Base-by-base conservation (phyloP, 1,140 invertebrate genomes). In the Spodoptera litura region DNA sequence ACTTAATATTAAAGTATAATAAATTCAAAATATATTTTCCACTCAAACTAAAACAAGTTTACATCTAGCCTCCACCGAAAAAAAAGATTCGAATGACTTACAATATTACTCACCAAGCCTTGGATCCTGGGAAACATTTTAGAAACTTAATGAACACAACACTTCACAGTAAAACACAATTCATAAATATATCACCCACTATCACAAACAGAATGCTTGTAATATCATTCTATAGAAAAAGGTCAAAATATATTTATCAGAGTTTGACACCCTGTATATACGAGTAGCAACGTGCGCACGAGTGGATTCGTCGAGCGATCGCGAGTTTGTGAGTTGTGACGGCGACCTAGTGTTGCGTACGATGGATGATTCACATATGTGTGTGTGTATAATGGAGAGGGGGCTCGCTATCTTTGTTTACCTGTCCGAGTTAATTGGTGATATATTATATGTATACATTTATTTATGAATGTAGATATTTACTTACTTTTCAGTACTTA, bases 71-170 rank as follows among this genome's bases (percentile, higher is more conserved):
- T 61, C 11, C 20, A 59, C 56, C 56, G 10, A 61, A 13, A 12
- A 13, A 68, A 53, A 68, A 53, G n/a, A 15, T 44, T 44, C 38
- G 6, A 51, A 51, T 20, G 51, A 53, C 51, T 70, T 73, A 80
- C 52, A 49, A 62, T 75, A 53, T 61, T 80, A 89, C 90, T 90
- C 56, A 93, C 90, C 90, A 93, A 81, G 83, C 89, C 90, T 85
- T 93, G 90, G 79, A 92, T 90, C 87, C 89, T 89, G 25, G 91
- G 91, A 86, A 93, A 93, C 91, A 93, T 93, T 66, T 80, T 91
- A 11, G 55, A 44, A 53, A 53, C 66, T 49, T 12, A 51, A 12
- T 38, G 66, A 81, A 55, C 68, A 88, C 72, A 82, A 55, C 38
- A 87, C 58, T 79, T 81, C 84, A 89, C 85, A 66, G 77, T 25